These are phyloP conservation scores for Deroplatys truncata DNA, from an alignment of 2,888 invertebrate species.

Conservation along the genomic window DNA sequence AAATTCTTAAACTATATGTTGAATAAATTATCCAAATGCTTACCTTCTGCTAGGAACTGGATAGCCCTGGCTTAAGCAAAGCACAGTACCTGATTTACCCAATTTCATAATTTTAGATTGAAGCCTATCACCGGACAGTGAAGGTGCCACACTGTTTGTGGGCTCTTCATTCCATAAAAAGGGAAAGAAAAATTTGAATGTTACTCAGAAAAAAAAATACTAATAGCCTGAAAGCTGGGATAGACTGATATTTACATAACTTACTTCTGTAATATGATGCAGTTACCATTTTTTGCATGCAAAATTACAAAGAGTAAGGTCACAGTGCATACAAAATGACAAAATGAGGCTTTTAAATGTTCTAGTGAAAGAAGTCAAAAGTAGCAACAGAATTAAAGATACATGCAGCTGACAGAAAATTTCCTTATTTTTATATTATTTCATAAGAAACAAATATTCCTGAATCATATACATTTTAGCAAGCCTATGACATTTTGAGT, in stretches of 20 bases:
- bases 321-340: not conserved
- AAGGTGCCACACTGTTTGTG: constrained; percentile 63
- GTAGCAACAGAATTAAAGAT: not conserved
- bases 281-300: not conserved
- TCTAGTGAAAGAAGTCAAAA: not conserved
- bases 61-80: constrained; percentile 35
- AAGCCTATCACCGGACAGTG: constrained; percentile 55
- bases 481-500: not conserved
- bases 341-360: not conserved
- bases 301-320: not conserved
- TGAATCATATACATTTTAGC: not conserved
- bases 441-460: not conserved
- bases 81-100: constrained; percentile 29
- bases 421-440: not conserved
- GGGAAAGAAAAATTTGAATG: not conserved
- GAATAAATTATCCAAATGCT: constrained; percentile 12
- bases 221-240: not conserved
- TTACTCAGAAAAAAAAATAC: not conserved
- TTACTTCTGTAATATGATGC: not conserved
- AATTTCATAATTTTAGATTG: constrained; percentile 26
- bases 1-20: not conserved
- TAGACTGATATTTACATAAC: not conserved
- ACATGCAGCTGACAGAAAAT: not conserved
- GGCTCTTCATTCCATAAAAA: constrained; percentile 51
- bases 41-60: constrained; percentile 36